Evolutionary conservation across 2,888 invertebrate species (phyloP), one percentile per base, ranked within the genome.

Genomic region (Chrysodeixis includens): DNA sequence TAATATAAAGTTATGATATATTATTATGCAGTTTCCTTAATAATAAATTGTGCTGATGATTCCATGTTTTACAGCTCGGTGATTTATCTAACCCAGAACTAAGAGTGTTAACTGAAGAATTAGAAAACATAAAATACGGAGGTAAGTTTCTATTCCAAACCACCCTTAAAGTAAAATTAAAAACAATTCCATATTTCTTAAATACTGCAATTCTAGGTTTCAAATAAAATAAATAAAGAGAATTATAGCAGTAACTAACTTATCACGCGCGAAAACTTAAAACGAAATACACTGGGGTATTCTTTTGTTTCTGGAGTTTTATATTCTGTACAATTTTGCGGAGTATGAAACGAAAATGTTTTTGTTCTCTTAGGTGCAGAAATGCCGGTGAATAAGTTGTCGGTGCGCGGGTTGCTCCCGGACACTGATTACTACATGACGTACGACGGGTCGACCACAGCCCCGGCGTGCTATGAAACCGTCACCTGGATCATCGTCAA

Each of bases 401-500:
- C 98, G 54, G 97, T 99, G 60, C 96, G 97, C 60, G 98, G 98
- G 30, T 96, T 99, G 66, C 95, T 99, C 72, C 99, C 99, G 6
- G 97, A 98, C 84, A 99, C 99, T 55, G 97, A 98, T 88, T 98
- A 98, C 95, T 99, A 99, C 95, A 98, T 99, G 97, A 99, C 99
- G 61, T 99, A 99, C 93, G 99, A 99, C 86, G 99, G 99, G 57
- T 99, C 99, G 52, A 97, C 98, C 66, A 99, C 99, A 62, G 98
- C 98, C 91, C 99, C 99, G 3, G 98, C 99, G 74, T 99, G 99
- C 95, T 98, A 99, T 93, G 99, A 99, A 95, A 99, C 99, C 26
- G 99, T 99, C 93, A 99, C 99, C 85, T 99, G 99, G 99, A 96
- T 99, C 91, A 98, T 99, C 87, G 96, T 99, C 91, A 99, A 99